Conservation (phyloP, 2,113 vertebrate species). For the Osmerus mordax region DNA sequence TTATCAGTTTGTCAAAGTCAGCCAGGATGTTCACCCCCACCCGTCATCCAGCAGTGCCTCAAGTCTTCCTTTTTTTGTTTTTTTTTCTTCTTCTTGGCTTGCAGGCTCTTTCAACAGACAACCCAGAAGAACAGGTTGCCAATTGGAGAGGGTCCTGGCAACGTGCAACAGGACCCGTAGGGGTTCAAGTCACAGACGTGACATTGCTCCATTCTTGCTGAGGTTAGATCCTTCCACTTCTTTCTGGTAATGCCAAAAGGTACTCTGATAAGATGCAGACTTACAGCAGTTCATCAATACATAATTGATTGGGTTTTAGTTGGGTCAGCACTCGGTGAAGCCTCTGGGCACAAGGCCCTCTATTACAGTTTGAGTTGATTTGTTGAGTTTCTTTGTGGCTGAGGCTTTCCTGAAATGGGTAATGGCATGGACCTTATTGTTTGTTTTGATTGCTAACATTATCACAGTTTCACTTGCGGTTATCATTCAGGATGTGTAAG, state of each 20-base stretch:
- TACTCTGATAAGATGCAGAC: constrained; percentile 55
- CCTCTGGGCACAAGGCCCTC: constrained; percentile 50
- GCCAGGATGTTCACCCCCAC: constrained; percentile 53
- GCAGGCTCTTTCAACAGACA: constrained; percentile 48
- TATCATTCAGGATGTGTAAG: too few species aligned
- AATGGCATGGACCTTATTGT: too few species aligned
- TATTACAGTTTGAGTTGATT: constrained; percentile 38
- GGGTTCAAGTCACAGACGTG: constrained; percentile 43
- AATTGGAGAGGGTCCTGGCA: constrained; percentile 49
- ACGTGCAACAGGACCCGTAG: constrained; percentile 27
- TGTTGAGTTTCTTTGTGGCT: constrained; percentile 11
- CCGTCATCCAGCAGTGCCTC: constrained; percentile 49
- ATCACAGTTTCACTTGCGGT: background rate
- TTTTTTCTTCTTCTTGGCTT: constrained; percentile 51
- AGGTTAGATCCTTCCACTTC: constrained; percentile 40
- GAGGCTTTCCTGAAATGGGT: background rate
- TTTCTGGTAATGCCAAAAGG: constrained; percentile 51
- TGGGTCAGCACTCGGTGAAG: constrained; percentile 49
- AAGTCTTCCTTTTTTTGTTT: constrained; percentile 38
- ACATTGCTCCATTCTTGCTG: constrained; percentile 54
- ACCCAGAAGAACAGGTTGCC: constrained; percentile 40
- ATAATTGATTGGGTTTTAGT: constrained; percentile 60
- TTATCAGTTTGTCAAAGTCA: constrained; percentile 71
- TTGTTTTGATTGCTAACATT: too few species aligned
- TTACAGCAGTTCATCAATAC: constrained; percentile 64